Evolutionary conservation across 2,888 invertebrate species (phyloP), one percentile per base, ranked within the genome.

Genomic region (Julus scandinavius): DNA sequence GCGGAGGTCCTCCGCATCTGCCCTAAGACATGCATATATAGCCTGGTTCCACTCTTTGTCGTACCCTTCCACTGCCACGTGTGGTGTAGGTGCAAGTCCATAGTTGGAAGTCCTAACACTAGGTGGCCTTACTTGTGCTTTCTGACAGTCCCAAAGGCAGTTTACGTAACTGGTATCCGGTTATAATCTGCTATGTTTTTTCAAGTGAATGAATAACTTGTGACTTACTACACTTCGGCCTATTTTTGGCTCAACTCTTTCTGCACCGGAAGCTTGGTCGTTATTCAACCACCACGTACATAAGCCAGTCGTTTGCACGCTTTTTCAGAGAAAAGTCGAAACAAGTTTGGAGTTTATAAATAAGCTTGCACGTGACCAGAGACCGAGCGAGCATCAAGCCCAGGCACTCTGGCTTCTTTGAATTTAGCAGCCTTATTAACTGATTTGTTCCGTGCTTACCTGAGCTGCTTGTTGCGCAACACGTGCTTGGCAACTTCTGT

Each of bases 161-260:
- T 13, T 38, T 80, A 29, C 80, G 13, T 80, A 38, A 29, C 11
- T 38, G 29, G 29, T 80, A 80, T 80, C 80, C 80, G 20, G 80
- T 80, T 80, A 11, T 20, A 80, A 38, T 20, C 29, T 20, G 7
- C 7, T 38, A 17, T 63, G 80, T 80, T 80, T 80, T 80, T 38
- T 80, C 80, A 38, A 80, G 38, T 80, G 80, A 80, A 80, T 80
- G 80, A 80, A 38, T 80, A 80, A 38, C 80, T 80, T 1, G 20
- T 29, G 80, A 38, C 80, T 80, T 38, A 80, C 63, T 38, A 80
- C 80, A 20, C 6, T 4, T 20, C 6, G 29, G 11, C 9, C 80
- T 80, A 80, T 38, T 80, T 80, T 80, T 20, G 80, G n/a, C 80
- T 29, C 80, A 38, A 80, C 38, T 80, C 80, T 80, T 80, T 80